These are phyloP conservation scores for Platyscapa corneri DNA, from an alignment of 1,140 invertebrate species.

Conservation along the genomic window DNA sequence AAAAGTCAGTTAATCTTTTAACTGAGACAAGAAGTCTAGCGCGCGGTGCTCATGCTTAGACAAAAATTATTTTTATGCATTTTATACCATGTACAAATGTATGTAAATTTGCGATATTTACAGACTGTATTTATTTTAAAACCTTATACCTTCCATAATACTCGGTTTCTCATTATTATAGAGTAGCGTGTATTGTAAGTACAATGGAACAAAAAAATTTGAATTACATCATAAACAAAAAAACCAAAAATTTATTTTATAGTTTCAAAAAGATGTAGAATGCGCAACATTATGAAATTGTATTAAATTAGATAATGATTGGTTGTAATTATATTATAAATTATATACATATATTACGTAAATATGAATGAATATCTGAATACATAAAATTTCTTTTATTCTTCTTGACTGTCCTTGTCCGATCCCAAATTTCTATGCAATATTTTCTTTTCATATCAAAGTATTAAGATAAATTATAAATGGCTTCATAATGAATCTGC, in stretches of 20 bases:
- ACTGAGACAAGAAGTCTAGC: conserved; percentile 20
- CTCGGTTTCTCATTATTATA: conserved; percentile 32
- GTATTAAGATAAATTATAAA: no score
- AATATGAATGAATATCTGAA: conserved; percentile 54
- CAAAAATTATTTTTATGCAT: conserved; percentile 54
- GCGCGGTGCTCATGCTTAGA: conserved; percentile 46
- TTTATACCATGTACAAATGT: conserved; percentile 53
- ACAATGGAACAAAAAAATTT: conserved; percentile 16
- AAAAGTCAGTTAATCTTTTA: conserved; percentile 25
- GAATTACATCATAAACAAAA: background rate
- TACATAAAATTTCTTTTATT: conserved; percentile 17
- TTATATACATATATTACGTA: conserved; percentile 54
- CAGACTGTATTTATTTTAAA: conserved; percentile 26
- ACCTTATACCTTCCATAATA: conserved; percentile 30
- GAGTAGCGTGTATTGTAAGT: conserved; percentile 35
- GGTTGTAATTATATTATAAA: conserved; percentile 51
- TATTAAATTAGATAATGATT: conserved; percentile 49
- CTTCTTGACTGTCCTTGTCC: background rate
- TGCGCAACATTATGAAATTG: conserved; percentile 30
- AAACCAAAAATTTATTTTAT: conserved; percentile 41
- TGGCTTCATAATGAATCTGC: no score
- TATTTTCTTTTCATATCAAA: no score
- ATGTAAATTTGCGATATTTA: conserved; percentile 49
- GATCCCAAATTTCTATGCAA: background rate
- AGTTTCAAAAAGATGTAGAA: conserved; percentile 26